These are phyloP conservation scores for Pogonocherus hispidulus DNA, from an alignment of 2,888 invertebrate species.

Conservation along the genomic window DNA sequence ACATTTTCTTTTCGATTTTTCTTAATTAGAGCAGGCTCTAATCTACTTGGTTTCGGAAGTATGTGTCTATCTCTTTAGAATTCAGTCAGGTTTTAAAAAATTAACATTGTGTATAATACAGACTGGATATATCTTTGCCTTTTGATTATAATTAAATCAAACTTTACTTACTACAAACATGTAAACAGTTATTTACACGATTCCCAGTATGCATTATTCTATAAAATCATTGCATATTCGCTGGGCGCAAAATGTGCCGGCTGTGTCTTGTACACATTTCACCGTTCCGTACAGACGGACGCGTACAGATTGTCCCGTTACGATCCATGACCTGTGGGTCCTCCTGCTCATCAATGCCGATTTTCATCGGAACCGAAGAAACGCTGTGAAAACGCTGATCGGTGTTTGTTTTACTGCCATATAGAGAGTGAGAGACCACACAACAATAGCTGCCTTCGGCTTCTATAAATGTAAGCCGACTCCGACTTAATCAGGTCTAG, in stretches of 20 bases:
- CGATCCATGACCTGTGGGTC: slow-evolving; percentile 32
- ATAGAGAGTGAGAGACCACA: slow-evolving; percentile 16
- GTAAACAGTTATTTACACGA: neutral
- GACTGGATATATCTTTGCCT: no score
- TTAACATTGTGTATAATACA: no score
- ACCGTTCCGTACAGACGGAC: slow-evolving; percentile 31
- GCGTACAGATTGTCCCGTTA: slow-evolving; percentile 32
- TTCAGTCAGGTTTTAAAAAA: no score
- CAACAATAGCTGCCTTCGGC: slow-evolving; percentile 6
- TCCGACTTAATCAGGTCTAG: no score
- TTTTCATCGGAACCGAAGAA: slow-evolving; percentile 24
- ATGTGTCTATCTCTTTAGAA: no score
- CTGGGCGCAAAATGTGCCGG: slow-evolving; percentile 1
- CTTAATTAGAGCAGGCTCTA: no score
- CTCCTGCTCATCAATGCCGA: slow-evolving; percentile 25
- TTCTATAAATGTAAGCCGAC: neutral
- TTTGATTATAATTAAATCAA: no score
- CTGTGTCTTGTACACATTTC: slow-evolving; percentile 30
- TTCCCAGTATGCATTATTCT: neutral
- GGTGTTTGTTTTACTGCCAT: slow-evolving; percentile 13
- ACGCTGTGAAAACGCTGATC: slow-evolving; percentile 16
- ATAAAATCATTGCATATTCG: neutral
- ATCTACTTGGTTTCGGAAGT: no score
- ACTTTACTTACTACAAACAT: neutral
- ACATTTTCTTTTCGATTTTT: no score